Conservation (phyloP, 53 echinoderm and acorn worm genomes). For the Stichopus horrens region DNA sequence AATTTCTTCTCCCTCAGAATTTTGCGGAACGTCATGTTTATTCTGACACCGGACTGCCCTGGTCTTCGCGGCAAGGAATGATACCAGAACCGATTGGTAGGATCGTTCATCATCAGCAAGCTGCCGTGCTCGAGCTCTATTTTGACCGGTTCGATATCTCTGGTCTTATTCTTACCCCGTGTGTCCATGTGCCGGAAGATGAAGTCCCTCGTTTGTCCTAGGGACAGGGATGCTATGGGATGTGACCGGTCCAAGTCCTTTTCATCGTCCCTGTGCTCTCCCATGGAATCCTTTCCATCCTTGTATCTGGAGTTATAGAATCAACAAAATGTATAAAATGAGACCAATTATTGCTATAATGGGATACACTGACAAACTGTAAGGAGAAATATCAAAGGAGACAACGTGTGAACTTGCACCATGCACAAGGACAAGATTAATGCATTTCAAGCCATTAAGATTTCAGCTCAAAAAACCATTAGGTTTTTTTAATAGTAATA, state of each 20-base stretch:
- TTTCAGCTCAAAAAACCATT: no score
- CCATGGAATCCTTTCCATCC: slow-evolving; percentile 86
- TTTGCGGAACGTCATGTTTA: slow-evolving; percentile 88
- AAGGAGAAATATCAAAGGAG: no score
- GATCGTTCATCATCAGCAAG: slow-evolving; percentile 89
- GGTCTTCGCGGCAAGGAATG: slow-evolving; percentile 79
- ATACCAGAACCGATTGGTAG: slow-evolving; percentile 89
- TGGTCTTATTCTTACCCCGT: slow-evolving; percentile 61
- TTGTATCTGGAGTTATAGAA: slow-evolving; percentile 62
- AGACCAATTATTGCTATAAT: no score
- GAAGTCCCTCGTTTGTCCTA: slow-evolving; percentile 80
- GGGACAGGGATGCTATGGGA: slow-evolving; percentile 87
- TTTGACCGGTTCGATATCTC: slow-evolving; percentile 67
- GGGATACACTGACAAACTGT: no score
- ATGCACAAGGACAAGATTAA: no score
- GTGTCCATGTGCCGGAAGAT: slow-evolving; percentile 76
- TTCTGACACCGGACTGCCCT: slow-evolving; percentile 43
- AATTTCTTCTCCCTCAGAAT: slow-evolving; percentile 32
- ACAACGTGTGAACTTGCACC: no score
- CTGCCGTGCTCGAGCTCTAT: slow-evolving; percentile 81
- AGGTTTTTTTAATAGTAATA: no score
- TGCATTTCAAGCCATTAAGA: no score
- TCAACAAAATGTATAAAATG: no score
- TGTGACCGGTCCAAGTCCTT: slow-evolving; percentile 70
- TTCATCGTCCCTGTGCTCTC: slow-evolving; percentile 95